Evolutionary conservation across 2,113 vertebrate genomes (phyloP).

Genomic region (Mugil cephalus): DNA sequence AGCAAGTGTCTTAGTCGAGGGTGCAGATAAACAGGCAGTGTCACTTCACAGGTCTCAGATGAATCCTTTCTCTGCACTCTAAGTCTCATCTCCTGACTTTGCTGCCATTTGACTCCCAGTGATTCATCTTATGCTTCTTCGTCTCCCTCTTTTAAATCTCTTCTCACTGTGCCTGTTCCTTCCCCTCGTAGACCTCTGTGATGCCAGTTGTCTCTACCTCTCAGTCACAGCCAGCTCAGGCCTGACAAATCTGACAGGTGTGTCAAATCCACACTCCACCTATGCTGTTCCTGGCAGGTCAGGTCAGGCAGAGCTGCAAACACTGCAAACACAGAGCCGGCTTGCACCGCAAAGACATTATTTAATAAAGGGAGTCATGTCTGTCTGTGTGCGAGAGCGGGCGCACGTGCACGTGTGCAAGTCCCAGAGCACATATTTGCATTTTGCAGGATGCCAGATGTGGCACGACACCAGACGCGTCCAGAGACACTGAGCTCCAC

Average conservation of each 20-base stretch:
- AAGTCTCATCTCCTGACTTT: constrained; percentile 58
- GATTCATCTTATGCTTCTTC: constrained; percentile 55
- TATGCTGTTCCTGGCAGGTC: constrained; percentile 68
- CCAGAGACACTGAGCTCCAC: constrained; percentile 52
- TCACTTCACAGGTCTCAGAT: constrained; percentile 44
- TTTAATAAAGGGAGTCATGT: constrained; percentile 54
- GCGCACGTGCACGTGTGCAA: constrained; percentile 33
- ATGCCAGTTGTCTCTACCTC: constrained; percentile 61
- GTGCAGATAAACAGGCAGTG: constrained; percentile 47
- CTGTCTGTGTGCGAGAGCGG: constrained; percentile 9
- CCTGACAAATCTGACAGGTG: constrained; percentile 77
- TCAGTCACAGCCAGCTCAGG: constrained; percentile 60
- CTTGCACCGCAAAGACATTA: constrained; percentile 46
- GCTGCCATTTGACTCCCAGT: constrained; percentile 62
- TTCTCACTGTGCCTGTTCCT: constrained; percentile 30
- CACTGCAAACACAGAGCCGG: constrained; percentile 40
- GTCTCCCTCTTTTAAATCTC: constrained; percentile 44
- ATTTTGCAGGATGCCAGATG: constrained; percentile 52
- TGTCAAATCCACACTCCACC: constrained; percentile 74
- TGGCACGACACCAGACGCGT: constrained; percentile 61
- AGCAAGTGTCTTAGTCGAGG: constrained; percentile 34
- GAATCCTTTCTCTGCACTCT: constrained; percentile 41
- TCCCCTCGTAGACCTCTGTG: constrained; percentile 56
- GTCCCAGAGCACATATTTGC: constrained; percentile 19
- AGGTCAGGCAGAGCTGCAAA: constrained; percentile 68